These are phyloP conservation scores for Nanorana parkeri DNA, from an alignment of 2,113 vertebrate species.

Conservation along the genomic window DNA sequence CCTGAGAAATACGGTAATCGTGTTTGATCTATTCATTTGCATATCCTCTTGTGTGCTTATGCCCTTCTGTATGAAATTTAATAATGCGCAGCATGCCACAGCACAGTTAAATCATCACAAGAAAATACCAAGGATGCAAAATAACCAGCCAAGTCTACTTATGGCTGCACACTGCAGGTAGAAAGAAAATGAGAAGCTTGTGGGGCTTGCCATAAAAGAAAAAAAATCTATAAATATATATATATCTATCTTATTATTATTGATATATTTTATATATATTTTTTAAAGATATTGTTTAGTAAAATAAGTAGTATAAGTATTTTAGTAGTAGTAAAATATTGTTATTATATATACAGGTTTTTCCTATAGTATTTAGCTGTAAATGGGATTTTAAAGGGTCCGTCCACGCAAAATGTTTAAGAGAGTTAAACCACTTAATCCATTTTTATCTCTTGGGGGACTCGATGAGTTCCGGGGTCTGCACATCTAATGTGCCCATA, in stretches of 20 bases:
- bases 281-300: too few relatives aligned
- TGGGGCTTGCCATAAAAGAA: background rate
- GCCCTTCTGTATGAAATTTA: slow-evolving; percentile 45
- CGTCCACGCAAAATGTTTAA: too few relatives aligned
- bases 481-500: too few relatives aligned
- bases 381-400: too few relatives aligned
- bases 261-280: background rate
- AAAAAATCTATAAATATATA: background rate
- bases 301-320: too few relatives aligned
- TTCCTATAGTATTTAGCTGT: too few relatives aligned
- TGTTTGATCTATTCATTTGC: slow-evolving; percentile 44
- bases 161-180: slow-evolving; percentile 31
- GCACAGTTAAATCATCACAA: slow-evolving; percentile 36
- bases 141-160: slow-evolving; percentile 41
- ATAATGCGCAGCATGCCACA: slow-evolving; percentile 44
- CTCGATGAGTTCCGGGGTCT: too few relatives aligned
- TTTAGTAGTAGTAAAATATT: too few relatives aligned
- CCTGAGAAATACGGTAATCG: slow-evolving; percentile 33
- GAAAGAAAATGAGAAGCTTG: slow-evolving; percentile 32
- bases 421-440: too few relatives aligned
- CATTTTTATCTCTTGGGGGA: too few relatives aligned
- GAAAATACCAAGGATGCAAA: slow-evolving; percentile 44
- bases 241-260: slow-evolving; percentile 22
- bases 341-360: too few relatives aligned
- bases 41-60: slow-evolving; percentile 41